phyloP scores from a whole-genome alignment of 2,797 vertebrate genomes.

The Hippocampus kuda region DNA sequence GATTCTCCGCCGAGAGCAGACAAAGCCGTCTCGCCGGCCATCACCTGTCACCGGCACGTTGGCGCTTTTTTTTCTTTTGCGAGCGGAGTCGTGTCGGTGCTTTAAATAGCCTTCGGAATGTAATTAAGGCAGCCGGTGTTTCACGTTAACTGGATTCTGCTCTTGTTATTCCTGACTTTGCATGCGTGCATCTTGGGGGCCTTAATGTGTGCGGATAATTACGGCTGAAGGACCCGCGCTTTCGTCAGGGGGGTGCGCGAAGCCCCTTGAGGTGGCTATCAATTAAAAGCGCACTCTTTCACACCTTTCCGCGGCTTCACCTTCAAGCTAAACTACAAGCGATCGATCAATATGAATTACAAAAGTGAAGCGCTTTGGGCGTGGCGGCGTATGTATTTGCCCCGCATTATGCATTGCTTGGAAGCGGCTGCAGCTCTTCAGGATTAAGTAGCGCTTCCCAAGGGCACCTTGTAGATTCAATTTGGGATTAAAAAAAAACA shows the following conservation, averaged over 20 bases:
- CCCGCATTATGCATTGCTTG: slow-evolving; percentile 38
- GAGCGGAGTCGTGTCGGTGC: slow-evolving; percentile 31
- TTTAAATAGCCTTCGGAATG: slow-evolving; percentile 52
- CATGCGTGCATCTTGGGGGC: slow-evolving; percentile 32
- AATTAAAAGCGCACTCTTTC: slow-evolving; percentile 43
- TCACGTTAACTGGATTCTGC: slow-evolving; percentile 27
- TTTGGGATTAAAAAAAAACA: slow-evolving; percentile 60
- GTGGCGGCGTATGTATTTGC: slow-evolving; percentile 39
- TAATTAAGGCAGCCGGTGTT: slow-evolving; percentile 40
- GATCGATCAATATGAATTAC: slow-evolving; percentile 49
- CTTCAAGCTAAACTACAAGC: slow-evolving; percentile 49
- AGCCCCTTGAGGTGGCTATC: slow-evolving; percentile 46
- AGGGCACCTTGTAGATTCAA: slow-evolving; percentile 69
- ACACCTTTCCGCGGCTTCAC: slow-evolving; percentile 41
- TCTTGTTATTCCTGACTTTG: slow-evolving; percentile 38
- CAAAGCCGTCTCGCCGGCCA: slow-evolving; percentile 14
- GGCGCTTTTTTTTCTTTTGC: slow-evolving; percentile 7
- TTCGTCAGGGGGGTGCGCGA: slow-evolving; percentile 35
- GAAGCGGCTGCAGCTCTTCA: slow-evolving; percentile 51
- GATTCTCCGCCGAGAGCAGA: slow-evolving; percentile 22
- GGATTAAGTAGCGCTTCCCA: slow-evolving; percentile 62
- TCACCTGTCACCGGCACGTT: slow-evolving; percentile 36
- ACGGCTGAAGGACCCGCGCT: slow-evolving; percentile 39
- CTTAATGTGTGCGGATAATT: slow-evolving; percentile 46
- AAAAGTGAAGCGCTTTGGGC: slow-evolving; percentile 34